A percentile compares a stretch with the other conserved stretches of the same genome.
Evolutionary conservation across 92 coral and sea anemone species (phyloP).

Genomic region (Virgularia gustaviana): DNA sequence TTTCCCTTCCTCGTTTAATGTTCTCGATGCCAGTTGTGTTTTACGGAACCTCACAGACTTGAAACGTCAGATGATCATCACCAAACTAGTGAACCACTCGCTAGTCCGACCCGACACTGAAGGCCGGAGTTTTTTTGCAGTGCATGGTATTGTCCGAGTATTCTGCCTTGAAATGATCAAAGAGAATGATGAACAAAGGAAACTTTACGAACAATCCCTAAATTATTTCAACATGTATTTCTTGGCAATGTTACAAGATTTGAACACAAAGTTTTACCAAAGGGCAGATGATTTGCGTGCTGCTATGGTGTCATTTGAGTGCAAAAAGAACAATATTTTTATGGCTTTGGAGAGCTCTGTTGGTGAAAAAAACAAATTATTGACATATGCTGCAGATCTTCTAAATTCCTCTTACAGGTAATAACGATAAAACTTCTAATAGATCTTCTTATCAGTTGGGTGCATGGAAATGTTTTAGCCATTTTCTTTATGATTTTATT

Average conservation of each 20-base stretch:
- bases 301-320: constrained; percentile 61
- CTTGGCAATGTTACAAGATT: constrained; percentile 61
- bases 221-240: constrained; percentile 76
- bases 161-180: constrained; percentile 67
- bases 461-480: too few species aligned
- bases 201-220: constrained; percentile 53
- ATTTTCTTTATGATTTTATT: too few species aligned
- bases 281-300: constrained; percentile 49
- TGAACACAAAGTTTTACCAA: constrained; percentile 53
- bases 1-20: constrained; percentile 77
- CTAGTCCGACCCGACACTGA: constrained; percentile 71
- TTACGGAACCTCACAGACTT: constrained; percentile 70
- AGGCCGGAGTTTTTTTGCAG: constrained; percentile 59
- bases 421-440: too few species aligned
- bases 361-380: constrained; percentile 61
- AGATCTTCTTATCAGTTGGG: too few species aligned
- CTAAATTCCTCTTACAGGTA: constrained; percentile 31
- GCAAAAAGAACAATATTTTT: constrained; percentile 74
- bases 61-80: constrained; percentile 62
- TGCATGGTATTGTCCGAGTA: constrained; percentile 83
- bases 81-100: constrained; percentile 79
- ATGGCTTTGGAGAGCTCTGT: constrained; percentile 72
- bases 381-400: constrained; percentile 27
- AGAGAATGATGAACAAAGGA: constrained; percentile 42
- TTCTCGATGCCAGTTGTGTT: constrained; percentile 65